Percentiles rank a stretch among this genome's conserved stretches.
Conservation (phyloP, 2,797 vertebrate genomes). For the Rhinoraja longicauda region DNA sequence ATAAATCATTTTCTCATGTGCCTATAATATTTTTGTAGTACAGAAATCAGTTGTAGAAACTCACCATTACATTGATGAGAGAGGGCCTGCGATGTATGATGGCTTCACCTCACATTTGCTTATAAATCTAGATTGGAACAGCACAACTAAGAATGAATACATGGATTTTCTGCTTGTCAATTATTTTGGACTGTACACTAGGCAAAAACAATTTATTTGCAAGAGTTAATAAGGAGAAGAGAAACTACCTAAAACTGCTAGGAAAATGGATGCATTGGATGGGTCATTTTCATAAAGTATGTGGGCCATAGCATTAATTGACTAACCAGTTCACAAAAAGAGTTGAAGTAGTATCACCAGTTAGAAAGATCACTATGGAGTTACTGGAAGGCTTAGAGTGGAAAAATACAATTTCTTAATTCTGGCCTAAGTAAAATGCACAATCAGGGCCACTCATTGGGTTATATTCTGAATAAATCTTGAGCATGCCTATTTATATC, state of each 20-base stretch:
- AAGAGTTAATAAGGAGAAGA: neutral
- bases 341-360: neutral
- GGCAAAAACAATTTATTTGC: neutral
- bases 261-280: neutral
- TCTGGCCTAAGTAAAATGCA: neutral
- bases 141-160: neutral
- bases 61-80: neutral
- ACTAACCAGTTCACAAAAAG: neutral
- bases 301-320: neutral
- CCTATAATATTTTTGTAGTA: slow-evolving; percentile 23
- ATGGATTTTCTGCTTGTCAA: slow-evolving; percentile 6
- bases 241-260: too few relatives aligned
- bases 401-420: neutral
- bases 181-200: neutral
- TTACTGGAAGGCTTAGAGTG: neutral
- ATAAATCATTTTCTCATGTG: neutral
- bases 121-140: slow-evolving; percentile 20
- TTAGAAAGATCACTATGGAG: neutral
- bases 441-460: neutral
- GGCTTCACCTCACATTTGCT: neutral
- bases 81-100: neutral
- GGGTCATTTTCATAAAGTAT: neutral
- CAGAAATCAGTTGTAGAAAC: neutral
- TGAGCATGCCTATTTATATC: neutral
- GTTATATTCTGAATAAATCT: neutral